phyloP scores from a whole-genome alignment of 35 echinoderm and acorn worm genomes.

The Lytechinus pictus region DNA sequence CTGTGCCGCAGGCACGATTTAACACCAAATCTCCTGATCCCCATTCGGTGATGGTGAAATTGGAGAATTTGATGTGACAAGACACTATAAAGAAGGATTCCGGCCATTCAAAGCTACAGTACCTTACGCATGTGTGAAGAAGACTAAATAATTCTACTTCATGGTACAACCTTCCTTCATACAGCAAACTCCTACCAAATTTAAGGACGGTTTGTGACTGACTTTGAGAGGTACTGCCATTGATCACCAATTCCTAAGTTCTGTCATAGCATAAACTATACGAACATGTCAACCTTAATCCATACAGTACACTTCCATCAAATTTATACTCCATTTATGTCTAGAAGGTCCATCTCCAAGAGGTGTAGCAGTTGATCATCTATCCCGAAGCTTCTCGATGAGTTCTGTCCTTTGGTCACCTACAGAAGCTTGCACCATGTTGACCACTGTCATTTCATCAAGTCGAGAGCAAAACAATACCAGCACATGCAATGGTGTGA shows the following conservation, averaged over 20 bases:
- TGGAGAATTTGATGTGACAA: too few relatives aligned
- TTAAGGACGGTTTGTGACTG: too few relatives aligned
- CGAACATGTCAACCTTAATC: not conserved
- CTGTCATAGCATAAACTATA: not conserved
- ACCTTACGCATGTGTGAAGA: too few relatives aligned
- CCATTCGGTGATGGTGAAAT: too few relatives aligned
- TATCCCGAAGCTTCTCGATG: not conserved
- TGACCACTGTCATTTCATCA: not conserved
- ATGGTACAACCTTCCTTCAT: too few relatives aligned
- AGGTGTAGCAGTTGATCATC: not conserved
- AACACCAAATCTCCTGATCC: too few relatives aligned
- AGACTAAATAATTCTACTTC: too few relatives aligned
- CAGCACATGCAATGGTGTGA: too few relatives aligned
- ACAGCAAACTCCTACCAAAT: too few relatives aligned
- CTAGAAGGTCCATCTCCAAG: not conserved
- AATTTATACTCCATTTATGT: not conserved
- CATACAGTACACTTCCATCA: not conserved
- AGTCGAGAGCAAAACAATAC: not conserved
- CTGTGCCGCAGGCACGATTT: too few relatives aligned
- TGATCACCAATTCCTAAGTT: not conserved
- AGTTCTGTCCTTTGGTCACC: not conserved
- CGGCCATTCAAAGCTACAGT: too few relatives aligned
- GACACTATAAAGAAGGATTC: too few relatives aligned
- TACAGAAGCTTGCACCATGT: not conserved
- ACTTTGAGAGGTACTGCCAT: not conserved